A percentile compares a stretch with the other conserved stretches of the same genome.
phyloP scores from a whole-genome alignment of 2,113 vertebrate genomes.

The Hippocampus abdominalis region DNA sequence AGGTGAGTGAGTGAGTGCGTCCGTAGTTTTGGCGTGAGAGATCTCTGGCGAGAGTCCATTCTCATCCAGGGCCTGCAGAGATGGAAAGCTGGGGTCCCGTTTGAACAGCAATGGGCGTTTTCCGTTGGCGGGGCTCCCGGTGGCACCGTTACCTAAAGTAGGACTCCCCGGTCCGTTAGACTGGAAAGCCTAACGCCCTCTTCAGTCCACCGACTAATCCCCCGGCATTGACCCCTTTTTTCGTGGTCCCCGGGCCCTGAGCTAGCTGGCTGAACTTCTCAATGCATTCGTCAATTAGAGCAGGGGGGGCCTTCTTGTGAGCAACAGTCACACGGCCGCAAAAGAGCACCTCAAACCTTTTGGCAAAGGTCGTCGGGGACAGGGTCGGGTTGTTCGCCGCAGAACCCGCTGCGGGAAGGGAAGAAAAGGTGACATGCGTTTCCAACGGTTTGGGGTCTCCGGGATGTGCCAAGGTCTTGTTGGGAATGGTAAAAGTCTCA shows the following conservation, averaged over 20 bases:
- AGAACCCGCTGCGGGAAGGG: conserved; percentile 58
- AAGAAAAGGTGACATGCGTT: conserved; percentile 54
- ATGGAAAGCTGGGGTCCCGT: conserved; percentile 79
- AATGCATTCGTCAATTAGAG: conserved; percentile 95
- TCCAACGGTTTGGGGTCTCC: conserved; percentile 70
- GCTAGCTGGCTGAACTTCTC: conserved; percentile 85
- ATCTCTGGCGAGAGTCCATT: conserved; percentile 81
- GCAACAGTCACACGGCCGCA: conserved; percentile 90
- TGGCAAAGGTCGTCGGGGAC: conserved; percentile 84
- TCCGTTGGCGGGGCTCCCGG: conserved; percentile 67
- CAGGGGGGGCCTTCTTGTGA: conserved; percentile 91
- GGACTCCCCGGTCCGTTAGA: conserved; percentile 34
- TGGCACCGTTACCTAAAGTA: conserved; percentile 22
- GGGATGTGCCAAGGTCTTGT: conserved; percentile 58
- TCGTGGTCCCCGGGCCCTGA: conserved; percentile 44
- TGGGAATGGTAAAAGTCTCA: conserved; percentile 62
- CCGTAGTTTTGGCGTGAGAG: conserved; percentile 63
- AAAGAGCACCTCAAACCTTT: conserved; percentile 96
- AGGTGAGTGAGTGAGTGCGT: conserved; percentile 52
- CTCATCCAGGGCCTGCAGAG: conserved; percentile 83
- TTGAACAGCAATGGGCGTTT: conserved; percentile 74
- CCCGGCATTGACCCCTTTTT: conserved; percentile 22
- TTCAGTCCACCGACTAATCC: conserved; percentile 40
- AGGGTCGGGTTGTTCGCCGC: conserved; percentile 39
- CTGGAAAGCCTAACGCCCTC: conserved; percentile 68